Percentiles rank a stretch among this genome's conserved stretches.
phyloP scores from a whole-genome alignment of 2,113 vertebrate species.

The Tringa solitaria region DNA sequence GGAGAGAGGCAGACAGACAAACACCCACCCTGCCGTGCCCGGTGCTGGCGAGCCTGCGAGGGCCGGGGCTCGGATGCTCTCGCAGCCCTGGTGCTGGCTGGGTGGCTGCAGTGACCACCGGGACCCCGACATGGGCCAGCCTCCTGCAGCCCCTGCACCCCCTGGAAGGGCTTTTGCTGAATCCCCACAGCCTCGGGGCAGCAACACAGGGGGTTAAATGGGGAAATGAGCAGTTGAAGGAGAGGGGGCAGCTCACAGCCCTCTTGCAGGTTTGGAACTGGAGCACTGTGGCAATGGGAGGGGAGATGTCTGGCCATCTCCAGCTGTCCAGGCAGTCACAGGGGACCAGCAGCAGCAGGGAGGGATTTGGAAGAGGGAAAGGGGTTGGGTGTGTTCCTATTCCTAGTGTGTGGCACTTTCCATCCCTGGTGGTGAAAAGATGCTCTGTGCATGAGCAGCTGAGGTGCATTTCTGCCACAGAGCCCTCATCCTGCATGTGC shows the following conservation, averaged over 20 bases:
- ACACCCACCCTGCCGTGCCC: background rate
- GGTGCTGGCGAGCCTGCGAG: background rate
- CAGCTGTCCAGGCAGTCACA: background rate
- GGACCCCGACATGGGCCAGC: background rate
- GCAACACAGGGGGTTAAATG: background rate
- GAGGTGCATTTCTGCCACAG: background rate
- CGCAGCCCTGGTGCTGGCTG: background rate
- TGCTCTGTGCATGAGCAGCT: background rate
- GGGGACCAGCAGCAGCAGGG: background rate
- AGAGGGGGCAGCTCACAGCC: background rate
- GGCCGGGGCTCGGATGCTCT: rapidly evolving
- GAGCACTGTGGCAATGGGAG: background rate
- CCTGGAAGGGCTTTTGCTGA: background rate
- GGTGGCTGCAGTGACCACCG: background rate
- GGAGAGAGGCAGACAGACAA: background rate
- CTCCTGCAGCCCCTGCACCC: background rate
- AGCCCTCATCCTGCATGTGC: background rate
- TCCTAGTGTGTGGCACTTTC: background rate
- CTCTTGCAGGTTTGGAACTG: background rate
- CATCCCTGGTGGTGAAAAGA: background rate
- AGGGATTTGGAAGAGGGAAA: background rate
- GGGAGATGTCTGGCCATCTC: background rate
- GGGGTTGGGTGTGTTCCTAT: background rate
- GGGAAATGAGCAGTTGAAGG: background rate
- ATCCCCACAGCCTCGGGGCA: background rate